phyloP scores from a whole-genome alignment of 2,797 vertebrate genomes.

The Novumbra hubbsi region DNA sequence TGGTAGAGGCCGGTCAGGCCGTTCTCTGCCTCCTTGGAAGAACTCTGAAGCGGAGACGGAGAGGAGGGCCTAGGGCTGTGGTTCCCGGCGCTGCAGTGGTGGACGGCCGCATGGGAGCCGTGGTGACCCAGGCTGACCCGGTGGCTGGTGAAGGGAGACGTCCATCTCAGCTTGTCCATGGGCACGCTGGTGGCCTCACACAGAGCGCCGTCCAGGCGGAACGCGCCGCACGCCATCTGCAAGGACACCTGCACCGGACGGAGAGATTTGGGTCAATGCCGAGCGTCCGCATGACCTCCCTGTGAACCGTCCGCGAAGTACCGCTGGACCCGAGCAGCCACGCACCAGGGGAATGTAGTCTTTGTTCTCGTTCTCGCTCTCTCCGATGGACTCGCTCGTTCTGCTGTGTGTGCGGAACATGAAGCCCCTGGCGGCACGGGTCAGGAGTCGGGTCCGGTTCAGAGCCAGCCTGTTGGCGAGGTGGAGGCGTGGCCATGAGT shows the following conservation, averaged over 20 bases:
- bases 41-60: neutral
- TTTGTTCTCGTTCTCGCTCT: slow-evolving; percentile 78
- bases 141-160: slow-evolving; percentile 89
- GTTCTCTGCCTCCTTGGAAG: neutral
- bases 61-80: slow-evolving; percentile 6
- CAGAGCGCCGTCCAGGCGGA: slow-evolving; percentile 81
- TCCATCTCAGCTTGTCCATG: slow-evolving; percentile 95
- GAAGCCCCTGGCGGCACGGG: slow-evolving; percentile 87
- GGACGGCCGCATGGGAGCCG: slow-evolving; percentile 65
- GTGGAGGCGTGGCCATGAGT: neutral
- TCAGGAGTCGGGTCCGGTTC: slow-evolving; percentile 85
- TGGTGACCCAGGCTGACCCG: slow-evolving; percentile 76
- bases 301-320: no score
- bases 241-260: slow-evolving; percentile 78
- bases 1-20: slow-evolving; percentile 25
- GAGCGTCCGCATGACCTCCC: no score
- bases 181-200: slow-evolving; percentile 82
- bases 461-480: slow-evolving; percentile 78
- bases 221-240: slow-evolving; percentile 90
- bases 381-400: slow-evolving; percentile 69
- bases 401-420: slow-evolving; percentile 83
- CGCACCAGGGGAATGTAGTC: slow-evolving; percentile 93
- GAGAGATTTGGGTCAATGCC: neutral
- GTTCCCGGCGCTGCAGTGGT: slow-evolving; percentile 39
- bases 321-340: neutral